These are phyloP conservation scores for Calliopum simillimum DNA, from an alignment of 2,888 invertebrate species.

Conservation along the genomic window DNA sequence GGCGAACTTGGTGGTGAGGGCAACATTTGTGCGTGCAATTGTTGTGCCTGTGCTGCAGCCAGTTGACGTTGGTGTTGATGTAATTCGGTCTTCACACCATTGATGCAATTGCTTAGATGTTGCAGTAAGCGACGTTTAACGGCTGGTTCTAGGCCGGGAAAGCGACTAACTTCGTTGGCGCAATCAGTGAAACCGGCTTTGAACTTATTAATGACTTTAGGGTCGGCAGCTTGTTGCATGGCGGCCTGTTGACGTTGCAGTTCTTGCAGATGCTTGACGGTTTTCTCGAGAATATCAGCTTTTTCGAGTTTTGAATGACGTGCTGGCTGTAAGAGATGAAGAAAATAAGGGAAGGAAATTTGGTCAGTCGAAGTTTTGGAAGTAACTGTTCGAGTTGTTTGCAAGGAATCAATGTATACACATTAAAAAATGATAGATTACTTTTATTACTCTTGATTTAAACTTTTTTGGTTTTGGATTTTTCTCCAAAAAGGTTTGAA, in stretches of 20 bases:
- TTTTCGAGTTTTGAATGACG: conserved; percentile 95
- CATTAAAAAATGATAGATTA: conserved; percentile 31
- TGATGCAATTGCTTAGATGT: conserved; percentile 80
- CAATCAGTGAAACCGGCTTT: conserved; percentile 90
- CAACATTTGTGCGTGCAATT: conserved; percentile 72
- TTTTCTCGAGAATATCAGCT: conserved; percentile 95
- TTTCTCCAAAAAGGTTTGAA: too few relatives aligned
- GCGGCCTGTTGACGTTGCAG: conserved; percentile 89
- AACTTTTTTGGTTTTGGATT: too few relatives aligned
- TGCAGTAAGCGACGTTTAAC: conserved; percentile 80
- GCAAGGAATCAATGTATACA: neutral
- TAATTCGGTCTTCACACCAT: conserved; percentile 65
- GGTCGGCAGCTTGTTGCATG: conserved; percentile 85
- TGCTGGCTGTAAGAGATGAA: conserved; percentile 77
- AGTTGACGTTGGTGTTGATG: conserved; percentile 62
- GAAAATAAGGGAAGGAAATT: conserved; percentile 24
- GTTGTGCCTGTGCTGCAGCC: conserved; percentile 53
- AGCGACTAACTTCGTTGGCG: conserved; percentile 83
- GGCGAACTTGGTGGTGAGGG: conserved; percentile 68
- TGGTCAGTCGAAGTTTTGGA: conserved; percentile 16
- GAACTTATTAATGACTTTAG: conserved; percentile 85
- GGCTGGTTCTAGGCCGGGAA: conserved; percentile 79
- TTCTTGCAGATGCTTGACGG: conserved; percentile 91
- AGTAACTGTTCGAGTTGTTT: too few relatives aligned
- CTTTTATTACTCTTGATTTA: too few relatives aligned